Evolutionary conservation across 2,113 vertebrate genomes (phyloP), one percentile per base, ranked within the genome.

Genomic region (Stomatorhinus ivindoensis): DNA sequence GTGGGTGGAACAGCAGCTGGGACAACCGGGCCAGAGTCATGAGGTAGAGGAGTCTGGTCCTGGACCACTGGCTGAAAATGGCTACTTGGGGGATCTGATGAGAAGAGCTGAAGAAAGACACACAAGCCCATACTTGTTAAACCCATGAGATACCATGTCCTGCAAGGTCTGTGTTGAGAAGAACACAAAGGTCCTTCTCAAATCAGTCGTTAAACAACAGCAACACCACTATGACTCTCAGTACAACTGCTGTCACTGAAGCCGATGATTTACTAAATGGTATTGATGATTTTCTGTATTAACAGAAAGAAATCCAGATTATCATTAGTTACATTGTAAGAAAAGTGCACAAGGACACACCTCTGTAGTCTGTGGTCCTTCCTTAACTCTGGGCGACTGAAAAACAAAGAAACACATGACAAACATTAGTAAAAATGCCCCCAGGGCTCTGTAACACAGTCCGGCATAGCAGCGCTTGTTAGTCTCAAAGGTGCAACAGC

Each of bases 331-430:
- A 42, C 73, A 80, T 35, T 42, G 35, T 42, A 80, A 80, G 73
- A 80, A 21, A 44, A 84, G 7, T 47, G 21, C 24, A 84, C 0
- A 10, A 84, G 44, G 39, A 93, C 95, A 94, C 91, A 97, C 97
- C 95, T 97, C 97, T 1, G 96, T 96, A 92, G 95, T 96, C 90
- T 95, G 94, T 92, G 94, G 88, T 80, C 95, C 93, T 91, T 97
- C 97, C 94, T 97, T 97, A 92, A 97, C 96, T 94, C 97, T 95
- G 55, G 97, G 97, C 93, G 96, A 97, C 97, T 97, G 73, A 89
- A 95, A 93, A 93, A 92, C 89, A 91, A n/a, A 87, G 10, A 85
- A 88, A 92, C 53, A 92, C 88, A 82, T 44, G 61, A n/a, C 9
- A 27, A 65, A 65, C 3, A 31, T 31, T 69, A 31, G n/a, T 31